These are phyloP conservation scores for Acrobasis repandana DNA, from an alignment of 2,888 invertebrate species.

Conservation along the genomic window DNA sequence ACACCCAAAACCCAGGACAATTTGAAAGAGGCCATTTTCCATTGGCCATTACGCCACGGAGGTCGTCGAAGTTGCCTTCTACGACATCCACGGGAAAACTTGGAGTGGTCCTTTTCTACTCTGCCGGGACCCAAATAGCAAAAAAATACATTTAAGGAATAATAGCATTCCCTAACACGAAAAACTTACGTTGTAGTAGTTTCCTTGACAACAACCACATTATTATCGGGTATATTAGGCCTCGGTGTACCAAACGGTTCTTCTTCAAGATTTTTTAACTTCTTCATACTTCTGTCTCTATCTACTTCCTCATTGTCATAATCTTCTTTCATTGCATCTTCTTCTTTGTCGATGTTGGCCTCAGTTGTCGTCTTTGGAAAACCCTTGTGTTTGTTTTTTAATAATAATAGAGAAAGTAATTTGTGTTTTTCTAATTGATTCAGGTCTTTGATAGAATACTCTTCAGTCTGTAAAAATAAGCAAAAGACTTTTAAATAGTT, in stretches of 20 bases:
- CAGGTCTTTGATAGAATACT: slow-evolving; percentile 70
- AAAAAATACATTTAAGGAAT: neutral
- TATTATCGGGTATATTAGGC: slow-evolving; percentile 58
- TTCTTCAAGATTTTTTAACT: slow-evolving; percentile 66
- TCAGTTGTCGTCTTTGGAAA: slow-evolving; percentile 34
- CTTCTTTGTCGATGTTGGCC: neutral
- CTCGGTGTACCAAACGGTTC: slow-evolving; percentile 66
- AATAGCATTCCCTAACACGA: too few relatives aligned
- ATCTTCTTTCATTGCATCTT: slow-evolving; percentile 30
- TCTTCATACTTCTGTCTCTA: slow-evolving; percentile 29
- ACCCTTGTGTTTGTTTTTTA: slow-evolving; percentile 54
- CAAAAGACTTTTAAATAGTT: neutral
- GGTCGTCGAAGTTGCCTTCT: too few relatives aligned
- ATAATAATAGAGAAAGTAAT: slow-evolving; percentile 47
- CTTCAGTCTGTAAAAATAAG: slow-evolving; percentile 55
- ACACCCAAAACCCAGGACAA: too few relatives aligned
- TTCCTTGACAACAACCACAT: slow-evolving; percentile 61
- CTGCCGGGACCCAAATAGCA: too few relatives aligned
- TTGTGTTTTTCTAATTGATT: slow-evolving; percentile 67
- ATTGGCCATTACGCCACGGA: too few relatives aligned
- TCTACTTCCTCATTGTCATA: slow-evolving; percentile 25
- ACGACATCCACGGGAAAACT: too few relatives aligned
- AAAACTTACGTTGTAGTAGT: slow-evolving; percentile 52
- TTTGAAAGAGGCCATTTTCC: too few relatives aligned
- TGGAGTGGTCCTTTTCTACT: too few relatives aligned